Evolutionary conservation across 2,797 vertebrate species (phyloP).

Genomic region (Crossoptilon crossoptilon): DNA sequence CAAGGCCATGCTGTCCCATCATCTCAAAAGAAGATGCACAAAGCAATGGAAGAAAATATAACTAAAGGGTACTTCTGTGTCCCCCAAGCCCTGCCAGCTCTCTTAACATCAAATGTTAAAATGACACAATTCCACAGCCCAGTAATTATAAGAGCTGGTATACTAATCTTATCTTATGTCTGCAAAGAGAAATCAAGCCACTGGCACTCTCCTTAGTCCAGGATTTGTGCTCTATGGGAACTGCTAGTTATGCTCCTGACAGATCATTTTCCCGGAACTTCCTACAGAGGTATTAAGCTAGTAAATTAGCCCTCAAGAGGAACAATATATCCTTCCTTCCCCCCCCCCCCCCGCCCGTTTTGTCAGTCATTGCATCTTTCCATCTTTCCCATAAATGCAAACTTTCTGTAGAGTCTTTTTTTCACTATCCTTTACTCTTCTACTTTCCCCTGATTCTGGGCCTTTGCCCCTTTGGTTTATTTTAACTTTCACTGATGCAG

Average conservation of each 20-base stretch:
- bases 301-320: background rate
- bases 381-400: background rate
- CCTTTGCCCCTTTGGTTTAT: background rate
- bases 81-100: background rate
- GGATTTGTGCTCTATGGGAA: background rate
- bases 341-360: background rate
- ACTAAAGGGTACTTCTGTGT: background rate
- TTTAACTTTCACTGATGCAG: constrained; percentile 36
- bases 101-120: background rate
- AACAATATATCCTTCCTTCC: background rate
- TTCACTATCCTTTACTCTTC: background rate
- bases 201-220: background rate
- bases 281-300: background rate
- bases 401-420: background rate
- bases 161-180: background rate
- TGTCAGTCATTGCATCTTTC: background rate
- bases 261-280: background rate
- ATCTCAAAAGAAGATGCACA: background rate
- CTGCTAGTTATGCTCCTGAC: background rate
- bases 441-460: background rate
- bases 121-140: background rate
- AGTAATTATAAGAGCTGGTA: background rate
- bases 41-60: background rate
- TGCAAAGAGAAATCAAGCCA: background rate
- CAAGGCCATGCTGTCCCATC: background rate